These are phyloP conservation scores for Icerya purchasi DNA, from an alignment of 2,888 invertebrate species.

Conservation along the genomic window DNA sequence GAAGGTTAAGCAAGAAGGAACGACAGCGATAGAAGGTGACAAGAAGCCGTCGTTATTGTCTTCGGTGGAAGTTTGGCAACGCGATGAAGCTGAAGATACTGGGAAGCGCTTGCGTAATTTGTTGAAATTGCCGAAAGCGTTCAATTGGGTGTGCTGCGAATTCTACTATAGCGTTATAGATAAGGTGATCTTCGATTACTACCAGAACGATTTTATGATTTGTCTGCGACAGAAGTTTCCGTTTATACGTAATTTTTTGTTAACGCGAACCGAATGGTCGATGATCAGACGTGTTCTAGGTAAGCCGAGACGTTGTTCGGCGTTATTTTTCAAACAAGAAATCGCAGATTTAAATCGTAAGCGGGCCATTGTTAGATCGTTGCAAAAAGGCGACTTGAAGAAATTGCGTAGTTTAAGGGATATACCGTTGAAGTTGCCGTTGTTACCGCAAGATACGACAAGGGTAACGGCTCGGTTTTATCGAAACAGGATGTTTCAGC, in stretches of 20 bases:
- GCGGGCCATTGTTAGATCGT: conserved; percentile 69
- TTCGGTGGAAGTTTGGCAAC: too few species aligned
- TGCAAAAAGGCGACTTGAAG: conserved; percentile 75
- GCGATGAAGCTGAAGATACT: conserved; percentile 30
- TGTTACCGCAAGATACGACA: conserved; percentile 83
- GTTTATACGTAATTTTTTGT: conserved; percentile 56
- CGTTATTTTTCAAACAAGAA: conserved; percentile 82
- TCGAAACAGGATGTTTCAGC: conserved; percentile 32
- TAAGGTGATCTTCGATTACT: conserved; percentile 71
- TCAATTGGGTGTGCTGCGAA: conserved; percentile 98
- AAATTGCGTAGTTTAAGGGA: conserved; percentile 58
- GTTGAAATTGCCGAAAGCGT: conserved; percentile 90
- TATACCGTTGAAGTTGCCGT: conserved; percentile 79
- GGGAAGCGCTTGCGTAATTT: conserved; percentile 76
- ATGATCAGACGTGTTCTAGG: conserved; percentile 90
- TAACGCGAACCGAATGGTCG: conserved; percentile 84
- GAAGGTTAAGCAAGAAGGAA: too few species aligned
- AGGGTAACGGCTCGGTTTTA: conserved; percentile 68
- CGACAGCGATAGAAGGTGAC: too few species aligned
- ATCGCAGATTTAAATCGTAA: conserved; percentile 71
- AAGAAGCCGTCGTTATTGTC: too few species aligned
- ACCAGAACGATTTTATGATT: conserved; percentile 77
- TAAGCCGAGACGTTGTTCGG: conserved; percentile 82
- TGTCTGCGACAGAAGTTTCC: conserved; percentile 88
- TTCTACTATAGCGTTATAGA: conserved; percentile 99